Evolutionary conservation across 1,140 invertebrate genomes (phyloP).

Genomic region (Dysdera silvatica): DNA sequence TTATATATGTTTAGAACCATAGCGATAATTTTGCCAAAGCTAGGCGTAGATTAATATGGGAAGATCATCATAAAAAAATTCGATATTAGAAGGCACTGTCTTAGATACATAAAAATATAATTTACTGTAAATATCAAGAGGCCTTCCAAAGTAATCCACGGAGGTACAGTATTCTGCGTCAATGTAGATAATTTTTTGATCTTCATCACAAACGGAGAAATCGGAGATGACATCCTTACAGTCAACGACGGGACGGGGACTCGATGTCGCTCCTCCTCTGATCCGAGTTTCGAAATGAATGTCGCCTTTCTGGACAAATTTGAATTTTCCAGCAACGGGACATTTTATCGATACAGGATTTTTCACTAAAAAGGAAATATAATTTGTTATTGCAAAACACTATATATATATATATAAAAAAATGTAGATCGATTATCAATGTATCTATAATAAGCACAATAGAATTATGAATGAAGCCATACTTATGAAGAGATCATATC

Average conservation of each 20-base stretch:
- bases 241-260: slow-evolving; percentile 82
- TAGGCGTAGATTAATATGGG: no score
- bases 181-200: slow-evolving; percentile 85
- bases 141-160: slow-evolving; percentile 86
- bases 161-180: slow-evolving; percentile 92
- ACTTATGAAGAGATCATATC: slow-evolving; percentile 75
- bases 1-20: no score
- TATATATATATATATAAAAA: slow-evolving; percentile 9
- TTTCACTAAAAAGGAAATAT: slow-evolving; percentile 54
- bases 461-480: not conserved
- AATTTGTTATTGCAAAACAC: slow-evolving; percentile 9
- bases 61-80: no score
- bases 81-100: no score
- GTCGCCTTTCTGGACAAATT: slow-evolving; percentile 80
- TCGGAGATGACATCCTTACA: slow-evolving; percentile 91
- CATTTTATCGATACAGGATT: slow-evolving; percentile 87
- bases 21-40: no score
- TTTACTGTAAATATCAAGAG: slow-evolving; percentile 84
- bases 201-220: slow-evolving; percentile 84
- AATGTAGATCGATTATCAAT: not conserved
- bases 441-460: no score
- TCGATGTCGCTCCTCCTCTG: slow-evolving; percentile 83
- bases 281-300: slow-evolving; percentile 84
- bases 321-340: slow-evolving; percentile 92
- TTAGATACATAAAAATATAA: slow-evolving; percentile 15